These are phyloP conservation scores for Luperina nickerlii DNA, from an alignment of 2,888 invertebrate species.

Conservation along the genomic window DNA sequence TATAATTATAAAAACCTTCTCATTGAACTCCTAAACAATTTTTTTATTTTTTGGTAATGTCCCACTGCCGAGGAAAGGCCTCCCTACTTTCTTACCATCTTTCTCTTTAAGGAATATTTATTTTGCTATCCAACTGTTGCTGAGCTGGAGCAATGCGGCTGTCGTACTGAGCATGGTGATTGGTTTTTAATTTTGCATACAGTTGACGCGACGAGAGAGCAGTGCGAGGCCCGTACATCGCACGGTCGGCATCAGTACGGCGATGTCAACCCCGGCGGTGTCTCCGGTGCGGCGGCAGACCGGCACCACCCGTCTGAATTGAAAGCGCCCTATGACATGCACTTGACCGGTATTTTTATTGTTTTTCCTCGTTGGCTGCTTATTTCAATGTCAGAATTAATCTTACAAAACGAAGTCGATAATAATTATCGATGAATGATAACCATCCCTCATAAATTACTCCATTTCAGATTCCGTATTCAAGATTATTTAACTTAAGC, in stretches of 20 bases:
- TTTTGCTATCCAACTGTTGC: not conserved
- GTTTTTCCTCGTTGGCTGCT: not conserved
- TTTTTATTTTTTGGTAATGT: not conserved
- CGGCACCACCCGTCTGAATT: slow-evolving; percentile 41
- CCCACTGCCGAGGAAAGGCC: not conserved
- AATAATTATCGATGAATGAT: slow-evolving; percentile 3
- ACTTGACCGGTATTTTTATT: slow-evolving; percentile 33
- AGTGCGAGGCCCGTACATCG: slow-evolving; percentile 35
- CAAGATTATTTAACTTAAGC: not conserved
- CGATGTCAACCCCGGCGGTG: slow-evolving; percentile 26
- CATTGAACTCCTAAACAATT: not conserved
- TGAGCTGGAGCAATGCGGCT: not conserved
- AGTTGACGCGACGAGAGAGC: slow-evolving; percentile 44
- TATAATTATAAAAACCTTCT: not conserved
- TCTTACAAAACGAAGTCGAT: not conserved
- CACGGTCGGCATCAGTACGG: slow-evolving; percentile 41
- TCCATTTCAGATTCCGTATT: not conserved
- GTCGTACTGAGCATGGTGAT: slow-evolving; percentile 3
- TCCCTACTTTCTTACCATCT: not conserved
- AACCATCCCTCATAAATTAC: not conserved
- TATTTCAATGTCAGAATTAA: not conserved
- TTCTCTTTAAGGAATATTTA: not conserved
- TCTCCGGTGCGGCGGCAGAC: slow-evolving; percentile 20
- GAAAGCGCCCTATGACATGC: slow-evolving; percentile 43
- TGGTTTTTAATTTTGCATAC: slow-evolving; percentile 10